These are phyloP conservation scores for Helogale parvula DNA, from an alignment of 2,113 vertebrate genomes.

Conservation along the genomic window DNA sequence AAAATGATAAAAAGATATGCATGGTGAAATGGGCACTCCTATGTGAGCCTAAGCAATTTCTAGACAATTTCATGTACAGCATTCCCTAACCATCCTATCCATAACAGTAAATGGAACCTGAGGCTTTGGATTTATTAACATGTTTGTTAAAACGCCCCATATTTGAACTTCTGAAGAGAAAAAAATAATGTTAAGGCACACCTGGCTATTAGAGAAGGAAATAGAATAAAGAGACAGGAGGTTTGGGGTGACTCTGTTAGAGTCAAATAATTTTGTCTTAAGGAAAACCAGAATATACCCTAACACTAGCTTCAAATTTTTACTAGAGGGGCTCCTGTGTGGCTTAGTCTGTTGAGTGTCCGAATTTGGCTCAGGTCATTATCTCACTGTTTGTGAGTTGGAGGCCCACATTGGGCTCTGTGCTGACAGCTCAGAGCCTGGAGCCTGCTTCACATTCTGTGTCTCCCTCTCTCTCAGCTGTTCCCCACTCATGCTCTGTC, in stretches of 20 bases:
- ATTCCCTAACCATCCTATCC: neutral
- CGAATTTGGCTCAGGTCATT: too few relatives aligned
- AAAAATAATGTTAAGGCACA: neutral
- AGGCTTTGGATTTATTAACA: neutral
- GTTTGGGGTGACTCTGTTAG: neutral
- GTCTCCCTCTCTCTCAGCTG: too few relatives aligned
- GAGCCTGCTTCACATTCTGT: too few relatives aligned
- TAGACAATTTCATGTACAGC: neutral
- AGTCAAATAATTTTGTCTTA: slow-evolving; percentile 5
- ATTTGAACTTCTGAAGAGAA: neutral
- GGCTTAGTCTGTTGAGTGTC: too few relatives aligned
- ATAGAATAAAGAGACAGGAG: neutral
- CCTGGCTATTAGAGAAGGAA: neutral
- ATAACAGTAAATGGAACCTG: neutral
- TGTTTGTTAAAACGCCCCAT: neutral
- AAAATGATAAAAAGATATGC: neutral
- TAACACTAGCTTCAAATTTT: neutral
- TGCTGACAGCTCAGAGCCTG: too few relatives aligned
- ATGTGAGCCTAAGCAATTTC: neutral
- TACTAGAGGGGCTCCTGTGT: neutral
- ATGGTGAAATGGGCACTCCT: neutral
- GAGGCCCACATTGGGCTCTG: too few relatives aligned
- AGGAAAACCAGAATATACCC: neutral
- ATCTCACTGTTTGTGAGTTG: too few relatives aligned
- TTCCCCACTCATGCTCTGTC: too few relatives aligned